phyloP scores from a whole-genome alignment of 1,140 invertebrate genomes.

The Linepithema humile region DNA sequence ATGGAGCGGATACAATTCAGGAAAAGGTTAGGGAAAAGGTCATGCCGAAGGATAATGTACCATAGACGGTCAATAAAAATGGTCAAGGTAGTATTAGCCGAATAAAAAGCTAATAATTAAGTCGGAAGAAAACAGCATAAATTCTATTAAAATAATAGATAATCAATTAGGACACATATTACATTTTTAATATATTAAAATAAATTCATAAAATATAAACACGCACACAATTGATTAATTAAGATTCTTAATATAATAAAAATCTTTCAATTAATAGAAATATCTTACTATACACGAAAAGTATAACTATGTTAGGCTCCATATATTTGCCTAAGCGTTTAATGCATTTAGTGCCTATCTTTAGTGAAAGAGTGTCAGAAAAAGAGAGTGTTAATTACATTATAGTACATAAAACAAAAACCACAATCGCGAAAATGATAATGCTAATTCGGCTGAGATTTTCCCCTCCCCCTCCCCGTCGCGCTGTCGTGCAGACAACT shows the following conservation, averaged over 20 bases:
- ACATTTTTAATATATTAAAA: not conserved
- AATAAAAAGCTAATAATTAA: not conserved
- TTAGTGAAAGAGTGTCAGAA: not conserved
- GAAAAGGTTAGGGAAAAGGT: conserved; percentile 37
- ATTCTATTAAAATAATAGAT: not conserved
- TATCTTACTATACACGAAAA: not conserved
- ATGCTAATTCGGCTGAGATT: conserved; percentile 54
- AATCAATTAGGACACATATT: not conserved
- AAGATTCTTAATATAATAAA: not conserved
- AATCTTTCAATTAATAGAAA: not conserved
- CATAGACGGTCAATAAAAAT: not conserved
- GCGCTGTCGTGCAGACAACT: conserved; percentile 66
- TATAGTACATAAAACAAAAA: not conserved
- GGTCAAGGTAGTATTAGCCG: not conserved
- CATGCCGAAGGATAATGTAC: conserved; percentile 22
- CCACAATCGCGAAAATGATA: conserved; percentile 30
- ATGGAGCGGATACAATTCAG: conserved; percentile 43
- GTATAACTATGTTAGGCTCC: too few relatives aligned
- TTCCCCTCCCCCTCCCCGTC: conserved; percentile 66
- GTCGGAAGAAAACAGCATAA: not conserved
- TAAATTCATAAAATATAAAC: not conserved
- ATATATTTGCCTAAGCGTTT: too few relatives aligned
- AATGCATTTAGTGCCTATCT: not conserved
- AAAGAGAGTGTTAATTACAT: not conserved
- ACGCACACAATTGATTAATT: too few relatives aligned